Base-by-base conservation (phyloP, 2,888 invertebrate species). In the Leptinotarsa rubiginosa region DNA sequence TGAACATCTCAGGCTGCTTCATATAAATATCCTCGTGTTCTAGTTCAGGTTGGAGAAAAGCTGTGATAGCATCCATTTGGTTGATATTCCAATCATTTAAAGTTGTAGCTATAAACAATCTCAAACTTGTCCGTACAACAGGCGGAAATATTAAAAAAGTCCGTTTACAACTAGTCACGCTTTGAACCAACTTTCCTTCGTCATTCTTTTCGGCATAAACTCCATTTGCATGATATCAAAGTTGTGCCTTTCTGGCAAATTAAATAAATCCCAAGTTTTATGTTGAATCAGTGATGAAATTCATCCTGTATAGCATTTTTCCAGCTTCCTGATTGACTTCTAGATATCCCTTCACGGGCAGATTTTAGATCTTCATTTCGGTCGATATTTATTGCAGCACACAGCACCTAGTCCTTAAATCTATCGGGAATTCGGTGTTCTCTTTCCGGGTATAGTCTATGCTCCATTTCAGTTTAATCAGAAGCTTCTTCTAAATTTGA, bases 291-390 rank as follows among this genome's bases (percentile, higher is more conserved):
- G 18, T n/a, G 31, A 62, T 31, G 5, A 62, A n/a, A 62, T 31
- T 62, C 25, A 31, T 62, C 62, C 62, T 62, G 31, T 31, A 41
- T 62, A 15, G 62, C n/a, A 0, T 4, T 56, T 25, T 62, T 62
- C 16, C 62, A 41, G 62, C 62, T 62, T 62, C n/a, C 62, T 10
- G 31, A 31, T 7, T 62, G n/a, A n/a, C 31, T 62, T 62, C 62
- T 62, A 16, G 62, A n/a, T 16, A 41, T n/a, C 41, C 41, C 22
- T 20, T 22, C 22, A 12, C 18, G 13, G 22, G 13, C 56, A 13
- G 56, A 20, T 56, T 56, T 56, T 22, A 15, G 22, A 22, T 22
- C 56, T 13, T 20, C 56, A 13, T 15, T 56, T 20, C 20, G 10
- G 12, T 54, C 22, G 3, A 56, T 56, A 56, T 56, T 20, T 56